Conservation (phyloP, 1,140 invertebrate species). For the Solenopsis fugax region DNA sequence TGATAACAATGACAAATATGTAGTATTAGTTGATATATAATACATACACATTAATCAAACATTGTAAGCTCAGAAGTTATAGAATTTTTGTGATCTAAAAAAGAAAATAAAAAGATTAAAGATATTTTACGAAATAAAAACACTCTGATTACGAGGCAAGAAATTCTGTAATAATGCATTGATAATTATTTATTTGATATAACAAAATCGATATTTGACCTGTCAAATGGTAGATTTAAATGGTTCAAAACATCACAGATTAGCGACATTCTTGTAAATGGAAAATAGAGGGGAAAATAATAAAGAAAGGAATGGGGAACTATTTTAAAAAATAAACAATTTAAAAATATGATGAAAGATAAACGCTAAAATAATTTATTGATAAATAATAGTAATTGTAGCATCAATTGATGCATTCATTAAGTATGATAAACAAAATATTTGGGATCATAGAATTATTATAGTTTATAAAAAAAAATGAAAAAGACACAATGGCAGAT, state of each 20-base stretch:
- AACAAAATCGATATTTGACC: background rate
- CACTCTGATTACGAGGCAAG: background rate
- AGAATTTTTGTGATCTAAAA: background rate
- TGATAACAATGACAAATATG: background rate
- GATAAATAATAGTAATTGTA: background rate
- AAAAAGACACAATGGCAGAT: background rate
- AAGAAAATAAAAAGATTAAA: background rate
- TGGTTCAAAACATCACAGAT: background rate
- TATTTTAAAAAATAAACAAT: background rate
- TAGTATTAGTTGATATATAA: background rate
- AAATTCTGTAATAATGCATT: background rate
- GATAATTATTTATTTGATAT: background rate
- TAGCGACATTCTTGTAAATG: background rate
- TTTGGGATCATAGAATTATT: background rate
- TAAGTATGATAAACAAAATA: background rate
- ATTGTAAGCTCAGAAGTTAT: background rate
- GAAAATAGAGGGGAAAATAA: background rate
- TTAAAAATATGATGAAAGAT: background rate
- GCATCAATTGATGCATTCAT: background rate
- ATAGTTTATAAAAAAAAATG: background rate
- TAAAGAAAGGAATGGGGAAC: background rate
- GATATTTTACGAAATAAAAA: background rate
- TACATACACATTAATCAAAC: too few species aligned
- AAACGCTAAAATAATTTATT: background rate
- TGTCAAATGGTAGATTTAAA: background rate